Base-by-base conservation (phyloP, 2,113 vertebrate genomes). In the Crypturellus undulatus region DNA sequence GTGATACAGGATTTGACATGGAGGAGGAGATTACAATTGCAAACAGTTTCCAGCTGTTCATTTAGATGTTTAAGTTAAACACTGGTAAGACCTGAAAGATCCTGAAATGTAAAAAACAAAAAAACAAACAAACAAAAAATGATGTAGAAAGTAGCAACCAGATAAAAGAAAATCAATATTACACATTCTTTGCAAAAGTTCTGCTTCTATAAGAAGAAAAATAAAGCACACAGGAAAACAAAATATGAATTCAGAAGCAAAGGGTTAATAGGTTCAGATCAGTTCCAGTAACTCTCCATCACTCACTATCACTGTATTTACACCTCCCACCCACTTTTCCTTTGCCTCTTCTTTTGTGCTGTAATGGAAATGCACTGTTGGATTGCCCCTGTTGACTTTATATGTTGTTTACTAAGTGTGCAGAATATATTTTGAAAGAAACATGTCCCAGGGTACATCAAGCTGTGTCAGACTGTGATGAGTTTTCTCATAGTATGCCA, bases 321-420 rank as follows among this genome's bases (percentile, higher is more conserved):
- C 83, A 95, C 92, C 62, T 94, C 95, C 90, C 83, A 92, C 93
- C 52, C 59, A 89, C 70, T 63, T 70, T 90, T 84, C 72, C 76
- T 28, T 89, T 80, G n/a, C 26, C 36, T 84, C 67, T 90, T 80
- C 12, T 64, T 96, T 93, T 90, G n/a, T 92, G n/a, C 65, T 93
- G 45, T n/a, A 78, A 63, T 92, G 81, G 82, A 87, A 96, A 85
- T 42, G n/a, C 70, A 63, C 76, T 67, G 36, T 79, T 69, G 84
- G 91, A 79, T 93, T 89, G 86, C 77, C 81, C 3, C 62, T 88
- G 45, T 43, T 81, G 84, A 59, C 58, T 88, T 82, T 79, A 58
- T 81, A 45, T 2, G 3, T 84, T 93, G 68, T 87, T 96, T 90
- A 80, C 88, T 92, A 88, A 92, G 43, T 56, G 34, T 68, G 34